A percentile compares a stretch with the other conserved stretches of the same genome.
Evolutionary conservation across 2,888 invertebrate species (phyloP).

Genomic region (Amitus sp.): DNA sequence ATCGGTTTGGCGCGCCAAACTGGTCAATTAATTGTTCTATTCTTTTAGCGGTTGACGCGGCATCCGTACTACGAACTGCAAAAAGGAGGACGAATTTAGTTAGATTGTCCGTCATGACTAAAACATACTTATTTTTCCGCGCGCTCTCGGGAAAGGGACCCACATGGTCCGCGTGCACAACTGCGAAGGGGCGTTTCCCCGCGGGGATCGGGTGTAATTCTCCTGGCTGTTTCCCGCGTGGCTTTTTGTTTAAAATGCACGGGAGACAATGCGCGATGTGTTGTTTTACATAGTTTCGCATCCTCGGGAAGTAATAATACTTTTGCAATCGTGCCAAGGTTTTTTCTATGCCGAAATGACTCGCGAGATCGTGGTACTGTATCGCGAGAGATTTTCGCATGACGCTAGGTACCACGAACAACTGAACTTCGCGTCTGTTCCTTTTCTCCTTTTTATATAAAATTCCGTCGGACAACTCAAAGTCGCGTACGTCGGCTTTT

Average conservation of each 20-base stretch:
- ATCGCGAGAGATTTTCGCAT: not conserved
- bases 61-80: not conserved
- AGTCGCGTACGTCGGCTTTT: not conserved
- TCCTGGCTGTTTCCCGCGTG: slow-evolving; percentile 34
- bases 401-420: slow-evolving; percentile 5
- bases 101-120: not conserved
- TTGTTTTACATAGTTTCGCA: too few species aligned
- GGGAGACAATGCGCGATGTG: slow-evolving; percentile 34
- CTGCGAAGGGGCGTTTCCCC: slow-evolving; percentile 37
- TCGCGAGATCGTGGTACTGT: slow-evolving; percentile 15
- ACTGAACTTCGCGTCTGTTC: not conserved
- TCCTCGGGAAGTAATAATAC: slow-evolving; percentile 28
- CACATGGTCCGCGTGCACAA: slow-evolving; percentile 40
- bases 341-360: slow-evolving; percentile 36
- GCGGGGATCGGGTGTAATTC: slow-evolving; percentile 40
- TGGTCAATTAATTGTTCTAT: not conserved
- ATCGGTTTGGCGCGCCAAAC: slow-evolving; percentile 3
- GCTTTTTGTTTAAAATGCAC: slow-evolving; percentile 37
- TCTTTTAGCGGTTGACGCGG: not conserved
- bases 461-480: slow-evolving; percentile 4
- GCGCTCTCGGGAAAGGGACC: slow-evolving; percentile 25
- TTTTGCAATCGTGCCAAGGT: slow-evolving; percentile 15
- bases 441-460: not conserved
- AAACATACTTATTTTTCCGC: slow-evolving; percentile 8
- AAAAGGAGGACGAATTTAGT: slow-evolving; percentile 9